Base-by-base conservation (phyloP, 2,113 vertebrate species). In the Morphnarchus princeps region DNA sequence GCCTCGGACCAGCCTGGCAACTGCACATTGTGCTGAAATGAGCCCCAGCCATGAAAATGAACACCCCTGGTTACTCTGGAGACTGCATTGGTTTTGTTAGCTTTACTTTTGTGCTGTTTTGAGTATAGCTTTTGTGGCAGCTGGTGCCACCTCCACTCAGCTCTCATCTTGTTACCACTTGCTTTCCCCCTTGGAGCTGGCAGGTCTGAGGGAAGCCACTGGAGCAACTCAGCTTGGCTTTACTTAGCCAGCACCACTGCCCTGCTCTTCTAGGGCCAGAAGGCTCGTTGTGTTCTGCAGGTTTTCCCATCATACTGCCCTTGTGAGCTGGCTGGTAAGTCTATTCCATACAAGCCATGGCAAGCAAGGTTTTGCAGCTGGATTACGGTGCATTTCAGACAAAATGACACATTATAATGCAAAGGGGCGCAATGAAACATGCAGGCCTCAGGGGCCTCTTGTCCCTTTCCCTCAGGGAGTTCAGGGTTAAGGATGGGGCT, bases 381-480 rank as follows among this genome's bases (percentile, higher is more conserved):
- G 59, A 66, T 81, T 76, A 65, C 4, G 1, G 25, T 17, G 66
- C 49, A 63, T 31, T 70, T 66, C 16, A 52, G 76, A 43, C 1
- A 5, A 81, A 89, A 28, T 29, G 8, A 29, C 29, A 25, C 0
- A 1, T 36, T 42, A 6, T 25, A 57, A 61, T 15, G 45, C 50
- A 84, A 49, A 87, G 8, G 31, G 28, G 7, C 13, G 4, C 58
- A 71, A 20, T 13, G 54, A 69, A 57, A 61, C 49, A 36, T 0
- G 0, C 0, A 0, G 26, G 52, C 24, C 67, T 59, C 25, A 15
- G 69, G 13, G 34, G 38, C 42, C 21, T 72, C 73, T 52, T 21
- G 18, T n/a, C 61, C 9, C 36, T 49, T 74, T 74, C 14, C 43
- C 43, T 80, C 31, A 36, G n/a, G n/a, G 55, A 67, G n/a, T 47